These are phyloP conservation scores for Chrysolina americana DNA, from an alignment of 2,888 invertebrate genomes.

Conservation along the genomic window DNA sequence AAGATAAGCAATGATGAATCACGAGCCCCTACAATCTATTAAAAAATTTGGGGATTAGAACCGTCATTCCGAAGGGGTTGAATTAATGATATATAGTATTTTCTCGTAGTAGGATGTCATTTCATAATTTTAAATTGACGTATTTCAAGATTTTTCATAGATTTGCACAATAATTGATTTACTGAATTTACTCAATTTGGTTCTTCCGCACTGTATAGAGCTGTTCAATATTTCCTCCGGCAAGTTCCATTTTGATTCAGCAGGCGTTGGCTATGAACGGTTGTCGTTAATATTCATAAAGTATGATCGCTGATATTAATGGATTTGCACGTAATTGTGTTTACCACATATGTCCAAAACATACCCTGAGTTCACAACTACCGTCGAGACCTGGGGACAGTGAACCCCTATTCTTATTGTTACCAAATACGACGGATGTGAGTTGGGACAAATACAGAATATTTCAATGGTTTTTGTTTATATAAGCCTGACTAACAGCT, in stretches of 20 bases:
- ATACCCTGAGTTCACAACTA: constrained; percentile 49
- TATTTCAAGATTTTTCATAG: too few species aligned
- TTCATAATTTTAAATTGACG: too few species aligned
- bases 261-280: not conserved
- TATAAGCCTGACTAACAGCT: constrained; percentile 45
- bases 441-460: constrained; percentile 46
- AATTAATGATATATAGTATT: too few species aligned
- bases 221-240: too few species aligned
- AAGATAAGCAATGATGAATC: too few species aligned
- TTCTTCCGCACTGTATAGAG: too few species aligned
- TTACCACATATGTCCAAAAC: constrained; percentile 63
- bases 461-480: constrained; percentile 54
- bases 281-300: constrained; percentile 38
- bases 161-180: too few species aligned
- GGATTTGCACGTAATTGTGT: constrained; percentile 60
- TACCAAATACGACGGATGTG: constrained; percentile 38
- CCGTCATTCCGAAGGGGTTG: too few species aligned
- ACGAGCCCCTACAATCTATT: too few species aligned
- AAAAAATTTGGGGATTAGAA: too few species aligned
- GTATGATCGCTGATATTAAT: constrained; percentile 57
- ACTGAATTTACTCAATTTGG: too few species aligned
- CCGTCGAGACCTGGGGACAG: constrained; percentile 33
- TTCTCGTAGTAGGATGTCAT: too few species aligned
- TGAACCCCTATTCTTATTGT: constrained; percentile 52
- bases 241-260: not conserved